A percentile compares a stretch with the other conserved stretches of the same genome.
These are phyloP conservation scores for Barbus barbus DNA, from an alignment of 2,113 vertebrate genomes.

Conservation along the genomic window DNA sequence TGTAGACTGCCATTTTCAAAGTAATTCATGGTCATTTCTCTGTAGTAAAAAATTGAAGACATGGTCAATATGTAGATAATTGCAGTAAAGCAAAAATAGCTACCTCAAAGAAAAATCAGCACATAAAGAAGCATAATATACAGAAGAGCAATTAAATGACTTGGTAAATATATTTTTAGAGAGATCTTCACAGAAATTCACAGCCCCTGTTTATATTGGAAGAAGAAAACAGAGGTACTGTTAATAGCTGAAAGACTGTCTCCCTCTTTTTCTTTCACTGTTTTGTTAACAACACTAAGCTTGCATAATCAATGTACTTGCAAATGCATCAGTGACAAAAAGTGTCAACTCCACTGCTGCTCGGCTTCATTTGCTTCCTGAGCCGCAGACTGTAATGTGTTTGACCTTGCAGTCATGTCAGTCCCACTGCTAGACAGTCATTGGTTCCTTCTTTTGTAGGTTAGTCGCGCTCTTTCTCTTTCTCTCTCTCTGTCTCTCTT, in stretches of 20 bases:
- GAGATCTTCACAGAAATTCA: no score
- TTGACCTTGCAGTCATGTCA: background rate
- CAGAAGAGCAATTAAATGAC: background rate
- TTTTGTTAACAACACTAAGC: conserved; percentile 15
- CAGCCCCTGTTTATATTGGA: no score
- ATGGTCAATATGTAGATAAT: background rate
- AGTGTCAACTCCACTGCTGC: background rate
- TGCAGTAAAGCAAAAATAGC: background rate
- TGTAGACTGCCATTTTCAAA: background rate
- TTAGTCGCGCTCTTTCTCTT: background rate
- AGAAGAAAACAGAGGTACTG: background rate
- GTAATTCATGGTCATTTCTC: background rate
- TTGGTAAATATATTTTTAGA: background rate
- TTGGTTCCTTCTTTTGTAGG: background rate
- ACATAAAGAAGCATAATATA: background rate
- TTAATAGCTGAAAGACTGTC: background rate
- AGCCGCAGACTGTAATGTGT: background rate
- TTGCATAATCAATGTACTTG: conserved; percentile 29
- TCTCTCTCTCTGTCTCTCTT: background rate
- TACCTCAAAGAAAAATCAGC: background rate
- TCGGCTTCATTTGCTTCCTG: background rate
- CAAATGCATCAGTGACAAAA: background rate
- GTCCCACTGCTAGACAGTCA: background rate
- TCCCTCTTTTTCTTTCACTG: background rate
- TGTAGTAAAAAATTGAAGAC: background rate